Conservation (phyloP, 2,797 vertebrate genomes). For the Sparidentex hasta region DNA sequence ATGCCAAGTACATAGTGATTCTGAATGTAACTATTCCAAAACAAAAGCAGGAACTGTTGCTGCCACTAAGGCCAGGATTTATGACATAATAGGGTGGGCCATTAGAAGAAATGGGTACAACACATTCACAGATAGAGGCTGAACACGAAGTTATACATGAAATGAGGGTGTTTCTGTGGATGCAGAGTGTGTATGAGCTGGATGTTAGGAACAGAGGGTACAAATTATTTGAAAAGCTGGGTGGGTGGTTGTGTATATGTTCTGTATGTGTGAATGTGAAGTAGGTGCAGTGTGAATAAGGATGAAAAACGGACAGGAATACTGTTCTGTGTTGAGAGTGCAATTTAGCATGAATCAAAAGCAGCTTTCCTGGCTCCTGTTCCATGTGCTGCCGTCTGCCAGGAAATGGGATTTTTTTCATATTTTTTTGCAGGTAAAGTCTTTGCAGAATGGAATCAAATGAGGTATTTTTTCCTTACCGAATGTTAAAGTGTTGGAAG, state of each 20-base stretch:
- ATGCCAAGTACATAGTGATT: conserved; percentile 37
- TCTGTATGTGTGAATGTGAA: conserved; percentile 61
- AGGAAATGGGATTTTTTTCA: conserved; percentile 83
- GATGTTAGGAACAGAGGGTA: conserved; percentile 48
- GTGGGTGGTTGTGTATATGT: conserved; percentile 36
- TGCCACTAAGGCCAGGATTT: conserved; percentile 52
- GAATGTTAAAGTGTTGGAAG: conserved; percentile 79
- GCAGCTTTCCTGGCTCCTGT: conserved; percentile 84
- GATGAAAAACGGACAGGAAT: conserved; percentile 79
- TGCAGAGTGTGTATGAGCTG: conserved; percentile 32
- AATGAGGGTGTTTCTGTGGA: conserved; percentile 66
- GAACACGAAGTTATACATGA: conserved; percentile 54
- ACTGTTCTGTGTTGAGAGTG: conserved; percentile 81
- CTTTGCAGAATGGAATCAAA: conserved; percentile 84
- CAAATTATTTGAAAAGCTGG: conserved; percentile 49
- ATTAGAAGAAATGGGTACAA: conserved; percentile 54
- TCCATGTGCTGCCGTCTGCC: conserved; percentile 74
- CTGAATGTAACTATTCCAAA: conserved; percentile 44
- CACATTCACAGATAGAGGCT: conserved; percentile 68
- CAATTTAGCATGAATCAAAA: conserved; percentile 86
- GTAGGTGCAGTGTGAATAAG: conserved; percentile 71
- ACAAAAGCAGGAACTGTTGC: conserved; percentile 74
- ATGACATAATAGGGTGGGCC: conserved; percentile 75
- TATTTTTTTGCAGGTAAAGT: conserved; percentile 83
- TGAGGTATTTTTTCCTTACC: conserved; percentile 82